Conservation (phyloP, 2,113 vertebrate genomes). For the Oncorhynchus keta region DNA sequence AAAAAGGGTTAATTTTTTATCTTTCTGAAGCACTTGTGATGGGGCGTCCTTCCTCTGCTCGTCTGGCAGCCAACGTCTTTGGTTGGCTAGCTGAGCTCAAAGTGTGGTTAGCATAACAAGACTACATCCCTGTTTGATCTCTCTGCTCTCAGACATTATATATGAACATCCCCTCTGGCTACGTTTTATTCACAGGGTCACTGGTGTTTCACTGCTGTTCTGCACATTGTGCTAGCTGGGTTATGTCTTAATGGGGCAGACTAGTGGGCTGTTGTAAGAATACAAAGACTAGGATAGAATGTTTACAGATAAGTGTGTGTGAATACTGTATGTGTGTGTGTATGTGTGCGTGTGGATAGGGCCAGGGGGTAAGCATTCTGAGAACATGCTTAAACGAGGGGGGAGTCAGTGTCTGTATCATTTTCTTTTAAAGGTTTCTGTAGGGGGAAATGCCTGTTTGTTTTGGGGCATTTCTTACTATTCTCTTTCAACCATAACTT, state of each 20-base stretch:
- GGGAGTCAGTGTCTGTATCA: conserved; percentile 2
- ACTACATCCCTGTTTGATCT: conserved; percentile 47
- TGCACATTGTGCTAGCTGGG: no score
- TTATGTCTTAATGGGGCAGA: no score
- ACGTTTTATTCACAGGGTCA: no score
- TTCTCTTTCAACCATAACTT: no score
- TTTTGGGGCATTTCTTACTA: no score
- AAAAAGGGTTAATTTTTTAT: not conserved
- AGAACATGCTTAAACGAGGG: no score
- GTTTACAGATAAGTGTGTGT: no score
- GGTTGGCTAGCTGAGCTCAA: conserved; percentile 12
- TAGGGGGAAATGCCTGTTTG: no score
- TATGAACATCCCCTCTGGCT: not conserved
- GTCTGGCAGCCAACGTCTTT: conserved; percentile 2
- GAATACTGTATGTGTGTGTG: no score
- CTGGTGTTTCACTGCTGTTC: no score
- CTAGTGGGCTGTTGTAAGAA: no score
- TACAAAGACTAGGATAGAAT: conserved; percentile 7
- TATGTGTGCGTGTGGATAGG: conserved; percentile 14
- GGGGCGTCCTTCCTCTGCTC: not conserved
- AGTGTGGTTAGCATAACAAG: conserved; percentile 37
- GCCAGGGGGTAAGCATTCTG: conserved; percentile 7
- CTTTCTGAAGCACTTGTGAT: not conserved
- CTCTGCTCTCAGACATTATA: conserved; percentile 26
- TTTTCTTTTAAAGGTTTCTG: no score